Evolutionary conservation across 2,113 vertebrate species (phyloP).

Genomic region (Thamnaconus septentrionalis): DNA sequence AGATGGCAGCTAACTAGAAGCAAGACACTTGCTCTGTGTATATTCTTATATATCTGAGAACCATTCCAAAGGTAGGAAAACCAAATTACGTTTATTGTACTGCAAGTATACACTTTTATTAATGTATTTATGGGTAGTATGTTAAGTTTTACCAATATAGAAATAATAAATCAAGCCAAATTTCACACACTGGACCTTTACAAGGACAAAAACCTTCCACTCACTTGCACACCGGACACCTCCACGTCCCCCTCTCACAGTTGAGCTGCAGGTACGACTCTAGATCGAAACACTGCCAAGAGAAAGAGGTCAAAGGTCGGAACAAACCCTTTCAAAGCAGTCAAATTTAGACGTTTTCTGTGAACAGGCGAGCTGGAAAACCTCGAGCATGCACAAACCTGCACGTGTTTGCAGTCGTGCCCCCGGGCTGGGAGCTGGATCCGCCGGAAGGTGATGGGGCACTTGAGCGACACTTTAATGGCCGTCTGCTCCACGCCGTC

Average conservation of each 20-base stretch:
- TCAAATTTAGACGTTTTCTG: neutral
- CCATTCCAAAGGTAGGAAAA: too few species aligned
- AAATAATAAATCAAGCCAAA: neutral
- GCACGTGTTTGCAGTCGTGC: slow-evolving; percentile 98
- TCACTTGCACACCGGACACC: slow-evolving; percentile 99
- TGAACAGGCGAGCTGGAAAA: neutral
- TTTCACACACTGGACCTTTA: too few species aligned
- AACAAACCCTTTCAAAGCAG: too few species aligned
- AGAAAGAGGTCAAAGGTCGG: neutral
- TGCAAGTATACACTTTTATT: neutral
- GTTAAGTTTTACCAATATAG: too few species aligned
- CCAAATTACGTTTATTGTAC: neutral
- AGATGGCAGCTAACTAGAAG: too few species aligned
- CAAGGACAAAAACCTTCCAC: slow-evolving; percentile 33
- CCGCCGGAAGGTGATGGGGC: slow-evolving; percentile 96
- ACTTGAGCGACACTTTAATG: slow-evolving; percentile 98
- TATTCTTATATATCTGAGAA: too few species aligned
- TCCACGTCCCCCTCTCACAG: slow-evolving; percentile 98
- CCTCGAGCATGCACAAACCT: slow-evolving; percentile 72
- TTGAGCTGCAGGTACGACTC: slow-evolving; percentile 99
- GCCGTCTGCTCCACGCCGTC: slow-evolving; percentile 98
- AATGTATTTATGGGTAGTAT: neutral
- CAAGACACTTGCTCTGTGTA: too few species aligned
- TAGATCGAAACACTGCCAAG: slow-evolving; percentile 92
- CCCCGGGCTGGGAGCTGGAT: slow-evolving; percentile 97